Evolutionary conservation across 2,113 vertebrate genomes (phyloP), one percentile per base, ranked within the genome.

Genomic region (Phainopepla nitens): DNA sequence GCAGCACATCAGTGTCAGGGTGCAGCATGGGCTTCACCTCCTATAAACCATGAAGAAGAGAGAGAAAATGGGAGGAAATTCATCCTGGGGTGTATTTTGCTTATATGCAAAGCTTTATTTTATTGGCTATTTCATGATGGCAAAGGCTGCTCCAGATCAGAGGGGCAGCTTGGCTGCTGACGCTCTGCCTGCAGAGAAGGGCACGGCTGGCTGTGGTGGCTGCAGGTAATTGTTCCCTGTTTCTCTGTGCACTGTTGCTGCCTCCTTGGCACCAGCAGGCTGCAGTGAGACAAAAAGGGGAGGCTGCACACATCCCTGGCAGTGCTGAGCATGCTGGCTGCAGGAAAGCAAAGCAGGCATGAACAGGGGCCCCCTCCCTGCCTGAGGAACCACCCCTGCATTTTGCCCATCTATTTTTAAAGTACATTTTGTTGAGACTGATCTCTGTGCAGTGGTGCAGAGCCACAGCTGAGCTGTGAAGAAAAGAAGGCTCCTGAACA

Each of bases 271-370:
- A 51, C 50, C 62, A 22, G 57, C 41, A 86, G 60, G 5, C 41
- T 31, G 57, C 2, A 3, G 44, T 1, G 41, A 80, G 44, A 31
- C 22, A 56, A 13, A 66, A 36, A 29, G 1, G 21, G 16, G 44
- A 0, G 1, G 41, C 6, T 51, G 62, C 54, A 42, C 60, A 50
- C 0, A 7, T 15, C 44, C 27, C 41, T 0, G 0, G 77, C 80
- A 81, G 64, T 0, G 1, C 78, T 7, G 15, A 10, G 62, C 5
- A 6, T 7, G 28, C 54, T 21, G 27, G 56, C 56, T 10, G 18
- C 29, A 31, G 65, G 7, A 29, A 27, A 58, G 39, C 3, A 1
- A n/a, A 29, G 35, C 15, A 73, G 15, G 0, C 2, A 15, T 17
- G 71, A 93, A 13, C 15, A 22, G 75, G 1, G 41, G 33, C 57